Base-by-base conservation (phyloP, 37 sponge, comb jelly and placozoan genomes). In the Tethya wilhelma region DNA sequence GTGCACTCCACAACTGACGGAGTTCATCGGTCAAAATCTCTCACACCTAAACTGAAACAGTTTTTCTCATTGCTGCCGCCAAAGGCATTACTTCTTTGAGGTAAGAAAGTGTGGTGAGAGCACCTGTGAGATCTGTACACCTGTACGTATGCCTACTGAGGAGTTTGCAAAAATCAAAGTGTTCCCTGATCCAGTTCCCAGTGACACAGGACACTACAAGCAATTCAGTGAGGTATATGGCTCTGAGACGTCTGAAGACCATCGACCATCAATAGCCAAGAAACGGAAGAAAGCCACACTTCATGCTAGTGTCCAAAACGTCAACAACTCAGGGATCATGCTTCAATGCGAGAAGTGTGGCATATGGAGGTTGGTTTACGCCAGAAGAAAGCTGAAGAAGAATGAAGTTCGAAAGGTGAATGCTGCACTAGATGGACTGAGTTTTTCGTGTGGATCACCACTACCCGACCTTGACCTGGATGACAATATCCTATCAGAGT, bases 51-150 rank as follows among this genome's bases (percentile, higher is more conserved):
- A 5, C 39, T 70, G 55, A 8, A 22, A 2, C 64, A 33, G 5
- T 71, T 82, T 43, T 17, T 81, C 8, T 57, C 66, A 67, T 57
- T 71, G 79, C 71, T 88, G 89, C 56, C 56, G 17, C 19, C 26
- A 28, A 32, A 40, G 78, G 4, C 90, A 89, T 36, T 89, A 83
- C 46, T 71, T 67, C 38, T 67, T 67, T 67, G 40, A 67, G 11
- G 34, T 67, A 8, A 37, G 9, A 36, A 67, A 67, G 40, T 67
- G 68, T 67, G 68, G 68, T 37, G 9, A 31, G 4, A 12, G 11
- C 34, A 36, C 26, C 39, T 67, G 68, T 37, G 7, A 8, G 9
- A 67, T 67, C 40, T 67, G 68, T 37, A 8, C 4, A 7, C 68
- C 68, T 37, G 23, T 23, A 7, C 38, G 23, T 9, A 37, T 67